These are phyloP conservation scores for Pitta sordida DNA, from an alignment of 2,113 vertebrate species.

Conservation along the genomic window DNA sequence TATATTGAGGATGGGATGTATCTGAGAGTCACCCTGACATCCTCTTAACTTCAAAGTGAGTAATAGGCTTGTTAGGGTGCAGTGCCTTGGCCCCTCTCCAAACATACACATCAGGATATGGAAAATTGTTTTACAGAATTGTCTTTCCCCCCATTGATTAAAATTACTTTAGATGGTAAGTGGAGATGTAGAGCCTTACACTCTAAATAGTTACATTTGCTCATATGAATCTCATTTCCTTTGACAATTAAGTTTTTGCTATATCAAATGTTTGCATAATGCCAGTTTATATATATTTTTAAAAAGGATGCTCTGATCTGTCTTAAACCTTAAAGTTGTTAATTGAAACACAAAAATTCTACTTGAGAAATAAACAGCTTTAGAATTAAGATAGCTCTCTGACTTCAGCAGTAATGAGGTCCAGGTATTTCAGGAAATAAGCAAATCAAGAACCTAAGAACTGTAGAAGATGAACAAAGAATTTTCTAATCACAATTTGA, in stretches of 20 bases:
- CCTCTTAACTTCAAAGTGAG: background rate
- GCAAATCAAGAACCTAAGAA: background rate
- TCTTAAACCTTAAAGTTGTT: background rate
- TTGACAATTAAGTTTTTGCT: background rate
- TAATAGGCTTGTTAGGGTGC: fast-evolving
- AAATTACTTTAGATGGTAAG: background rate
- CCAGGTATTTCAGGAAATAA: background rate
- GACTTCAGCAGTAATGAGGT: background rate
- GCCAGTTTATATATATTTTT: background rate
- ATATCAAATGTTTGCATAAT: background rate
- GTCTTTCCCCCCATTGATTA: background rate
- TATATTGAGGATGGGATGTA: background rate
- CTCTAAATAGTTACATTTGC: background rate
- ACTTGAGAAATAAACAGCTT: background rate
- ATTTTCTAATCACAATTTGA: background rate
- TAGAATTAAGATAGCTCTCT: background rate
- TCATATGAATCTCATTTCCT: background rate
- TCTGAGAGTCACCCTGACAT: background rate
- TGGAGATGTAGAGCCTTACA: background rate
- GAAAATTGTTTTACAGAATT: background rate
- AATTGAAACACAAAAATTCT: background rate
- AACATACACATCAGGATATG: fast-evolving
- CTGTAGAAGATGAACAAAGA: background rate
- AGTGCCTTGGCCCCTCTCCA: background rate
- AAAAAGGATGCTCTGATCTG: background rate